These are phyloP conservation scores for Nannospalax galili DNA, from an alignment of 2,113 vertebrate genomes.

Conservation along the genomic window DNA sequence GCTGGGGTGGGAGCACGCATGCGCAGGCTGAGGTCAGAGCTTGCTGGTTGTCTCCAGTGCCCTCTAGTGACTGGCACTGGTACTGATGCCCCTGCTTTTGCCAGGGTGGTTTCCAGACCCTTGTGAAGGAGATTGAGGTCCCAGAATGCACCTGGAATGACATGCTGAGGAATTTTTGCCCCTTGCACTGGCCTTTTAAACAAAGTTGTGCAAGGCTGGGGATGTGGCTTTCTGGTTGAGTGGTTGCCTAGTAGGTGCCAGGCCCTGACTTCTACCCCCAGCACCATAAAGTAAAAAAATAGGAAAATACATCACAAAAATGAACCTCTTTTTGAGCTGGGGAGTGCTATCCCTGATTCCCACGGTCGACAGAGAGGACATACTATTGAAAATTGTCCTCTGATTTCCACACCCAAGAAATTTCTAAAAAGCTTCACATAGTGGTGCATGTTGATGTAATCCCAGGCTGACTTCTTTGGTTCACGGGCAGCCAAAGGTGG, in stretches of 20 bases:
- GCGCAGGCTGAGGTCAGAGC: neutral
- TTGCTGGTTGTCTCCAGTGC: neutral
- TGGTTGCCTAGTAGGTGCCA: neutral
- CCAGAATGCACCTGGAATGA: neutral
- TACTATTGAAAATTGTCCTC: no score
- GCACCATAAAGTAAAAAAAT: neutral
- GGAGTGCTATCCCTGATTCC: no score
- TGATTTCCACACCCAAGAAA: no score
- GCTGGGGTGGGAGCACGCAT: neutral
- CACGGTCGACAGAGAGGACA: no score
- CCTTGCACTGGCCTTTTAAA: no score
- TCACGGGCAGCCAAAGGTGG: no score
- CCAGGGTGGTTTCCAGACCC: neutral
- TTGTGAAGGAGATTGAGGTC: neutral
- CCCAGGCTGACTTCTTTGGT: no score
- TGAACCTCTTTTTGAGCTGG: neutral
- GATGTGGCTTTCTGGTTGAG: neutral
- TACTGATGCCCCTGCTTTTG: accelerated
- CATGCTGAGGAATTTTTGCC: neutral
- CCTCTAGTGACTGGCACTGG: constrained; percentile 36
- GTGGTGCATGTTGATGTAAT: no score
- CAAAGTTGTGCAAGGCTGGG: no score
- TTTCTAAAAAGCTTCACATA: no score
- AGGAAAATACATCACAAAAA: neutral
- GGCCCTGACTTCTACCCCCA: no score